phyloP scores from a whole-genome alignment of 2,888 invertebrate genomes.

The Erebia ligea region DNA sequence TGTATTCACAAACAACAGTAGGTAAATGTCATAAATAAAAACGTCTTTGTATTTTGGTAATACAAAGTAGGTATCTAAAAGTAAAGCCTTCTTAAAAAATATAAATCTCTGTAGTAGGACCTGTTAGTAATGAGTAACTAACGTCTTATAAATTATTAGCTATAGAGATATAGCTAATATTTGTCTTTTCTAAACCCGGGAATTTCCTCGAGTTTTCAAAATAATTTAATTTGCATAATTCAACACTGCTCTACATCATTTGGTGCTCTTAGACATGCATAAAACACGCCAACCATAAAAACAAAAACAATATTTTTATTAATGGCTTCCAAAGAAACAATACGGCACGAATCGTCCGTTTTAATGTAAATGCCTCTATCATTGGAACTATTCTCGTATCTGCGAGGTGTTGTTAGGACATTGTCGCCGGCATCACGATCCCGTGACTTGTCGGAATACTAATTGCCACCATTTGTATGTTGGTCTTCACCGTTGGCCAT shows the following conservation, averaged over 20 bases:
- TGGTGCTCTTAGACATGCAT: no score
- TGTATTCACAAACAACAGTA: neutral
- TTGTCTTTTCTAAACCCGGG: no score
- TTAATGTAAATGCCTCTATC: conserved; percentile 44
- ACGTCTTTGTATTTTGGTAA: no score
- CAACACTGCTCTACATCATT: no score
- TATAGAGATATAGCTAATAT: no score
- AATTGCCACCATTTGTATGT: conserved; percentile 43
- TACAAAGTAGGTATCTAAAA: no score
- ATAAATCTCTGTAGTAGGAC: no score
- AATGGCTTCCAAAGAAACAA: conserved; percentile 10
- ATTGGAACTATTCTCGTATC: conserved; percentile 30
- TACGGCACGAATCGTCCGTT: conserved; percentile 34
- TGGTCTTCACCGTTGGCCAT: conserved; percentile 27
- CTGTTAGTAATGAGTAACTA: no score
- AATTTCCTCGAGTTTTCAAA: no score
- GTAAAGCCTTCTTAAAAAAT: no score
- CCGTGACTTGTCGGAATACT: conserved; percentile 42
- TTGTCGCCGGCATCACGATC: conserved; percentile 44
- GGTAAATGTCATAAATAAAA: neutral
- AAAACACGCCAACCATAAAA: neutral
- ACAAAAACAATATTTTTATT: neutral
- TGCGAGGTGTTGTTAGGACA: conserved; percentile 37
- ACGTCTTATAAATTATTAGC: no score
- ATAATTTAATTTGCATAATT: no score